Evolutionary conservation across 2,113 vertebrate species (phyloP).

Genomic region (Ailurus styani): DNA sequence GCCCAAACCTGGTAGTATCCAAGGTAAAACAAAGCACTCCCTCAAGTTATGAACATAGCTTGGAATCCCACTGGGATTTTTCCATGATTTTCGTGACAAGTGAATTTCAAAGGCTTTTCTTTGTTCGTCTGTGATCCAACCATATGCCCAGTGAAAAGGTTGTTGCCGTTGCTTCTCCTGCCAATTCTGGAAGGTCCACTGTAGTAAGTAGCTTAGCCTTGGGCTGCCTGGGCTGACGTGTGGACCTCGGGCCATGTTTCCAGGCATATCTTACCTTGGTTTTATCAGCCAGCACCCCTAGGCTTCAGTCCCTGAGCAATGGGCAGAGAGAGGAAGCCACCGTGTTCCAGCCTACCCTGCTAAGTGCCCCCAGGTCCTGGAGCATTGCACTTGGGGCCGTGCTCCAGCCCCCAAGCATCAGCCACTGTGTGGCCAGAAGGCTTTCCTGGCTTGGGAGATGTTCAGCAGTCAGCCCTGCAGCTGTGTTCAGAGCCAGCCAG

Average conservation of each 20-base stretch:
- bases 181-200: not conserved
- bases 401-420: not conserved
- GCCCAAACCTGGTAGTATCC: not conserved
- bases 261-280: not conserved
- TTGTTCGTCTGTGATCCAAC: not conserved
- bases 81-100: not conserved
- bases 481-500: not conserved
- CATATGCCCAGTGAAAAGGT: not conserved
- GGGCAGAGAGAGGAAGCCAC: not conserved
- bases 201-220: not conserved
- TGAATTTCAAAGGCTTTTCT: not conserved
- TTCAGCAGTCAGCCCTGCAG: not conserved
- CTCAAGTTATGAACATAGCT: not conserved
- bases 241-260: not conserved
- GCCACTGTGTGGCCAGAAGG: not conserved
- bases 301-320: not conserved
- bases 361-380: not conserved
- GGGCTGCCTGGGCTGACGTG: not conserved
- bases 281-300: not conserved
- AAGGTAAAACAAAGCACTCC: not conserved
- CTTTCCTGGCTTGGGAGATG: not conserved
- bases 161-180: not conserved
- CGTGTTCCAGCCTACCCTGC: too few relatives aligned
- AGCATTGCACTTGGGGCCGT: accelerated
- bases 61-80: not conserved